Base-by-base conservation (phyloP, 2,888 invertebrate genomes). In the Drosophila parthenogenetica region DNA sequence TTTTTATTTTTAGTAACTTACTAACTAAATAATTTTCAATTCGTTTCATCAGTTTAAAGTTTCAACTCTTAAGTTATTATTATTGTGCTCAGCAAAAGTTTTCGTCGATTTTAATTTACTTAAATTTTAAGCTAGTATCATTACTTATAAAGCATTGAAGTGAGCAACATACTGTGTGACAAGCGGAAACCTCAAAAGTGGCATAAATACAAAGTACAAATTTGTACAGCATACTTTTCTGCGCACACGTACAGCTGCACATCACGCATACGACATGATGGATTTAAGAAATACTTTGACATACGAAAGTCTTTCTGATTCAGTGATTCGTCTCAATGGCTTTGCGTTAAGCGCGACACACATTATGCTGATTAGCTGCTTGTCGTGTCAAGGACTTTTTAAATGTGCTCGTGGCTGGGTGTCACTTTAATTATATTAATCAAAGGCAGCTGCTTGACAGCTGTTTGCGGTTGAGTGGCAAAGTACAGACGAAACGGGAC, bases 131-230 rank as follows among this genome's bases (percentile, higher is more conserved):
- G 37, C 51, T 16, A 22, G 46, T 75, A 63, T 76, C 76, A 71
- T 68, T 75, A 69, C 14, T 11, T 32, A n/a, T 49, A 17, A 17
- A 45, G 46, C 40, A 42, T 40, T 39, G 58, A 50, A 46, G 49
- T 55, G 39, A 53, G 42, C 58, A 42, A 25, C 43, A 35, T 35
- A 49, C 32, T 51, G 45, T 73, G 69, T 73, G 73, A 86, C 81
- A 78, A 61, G 76, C 74, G n/a, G 64, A 67, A 79, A 73, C 66
- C 86, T 79, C 83, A 74, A 86, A 83, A 83, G 83, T 81, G 73
- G 68, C 81, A 86, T 83, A 86, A 83, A 83, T 86, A 83, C 66
- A 13, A 13, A 35, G 35, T 35, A 35, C 35, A 35, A 73, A 83
- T 8, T 80, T 83, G 59, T 49, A 68, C 53, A 74, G 76, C 73